Base-by-base conservation (phyloP, 1,140 invertebrate species). In the Drosophila aff. region DNA sequence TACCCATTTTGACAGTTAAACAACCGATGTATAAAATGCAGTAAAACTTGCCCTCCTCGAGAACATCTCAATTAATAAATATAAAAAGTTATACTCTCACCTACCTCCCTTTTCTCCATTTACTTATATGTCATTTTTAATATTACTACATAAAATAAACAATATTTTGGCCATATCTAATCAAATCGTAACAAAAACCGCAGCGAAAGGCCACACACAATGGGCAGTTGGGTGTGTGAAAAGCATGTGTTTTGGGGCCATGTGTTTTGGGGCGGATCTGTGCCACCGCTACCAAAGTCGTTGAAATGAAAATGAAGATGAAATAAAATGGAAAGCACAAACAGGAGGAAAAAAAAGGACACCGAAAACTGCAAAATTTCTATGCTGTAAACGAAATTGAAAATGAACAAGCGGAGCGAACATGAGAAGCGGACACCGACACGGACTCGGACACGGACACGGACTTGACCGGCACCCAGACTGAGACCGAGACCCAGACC, bases 231-330 rank as follows among this genome's bases (percentile, higher is more conserved):
- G 47, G 47, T 26, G 23, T 26, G 21, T 13, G 15, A 18, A n/a
- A 28, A 13, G 26, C 16, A 36, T 49, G 55, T 7, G 21, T 28
- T 21, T 16, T 23, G 40, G 57, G n/a, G 23, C 16, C 43, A 46
- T 46, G 44, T 46, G 18, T 33, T 43, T 41, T 21, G 11, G 41
- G 38, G 36, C 13, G 33, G 36, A 26, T 26, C 49, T 46, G 38
- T 62, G 63, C 47, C 62, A 65, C 11, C 46, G 31, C 63, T n/a
- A 40, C 43, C 68, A 72, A 68, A 68, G 44, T 61, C 47, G 57
- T 75, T 53, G 41, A 67, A 82, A 82, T 74, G 80, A 75, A 82
- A 75, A 82, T 82, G 74, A 82, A 82, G 76, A 82, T 82, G 81
- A 82, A 82, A 79, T 81, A 76, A 82, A 82, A 82, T 82, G 69